A percentile compares a stretch with the other conserved stretches of the same genome.
Evolutionary conservation across 2,113 vertebrate genomes (phyloP).

Genomic region (Tetrao urogallus): DNA sequence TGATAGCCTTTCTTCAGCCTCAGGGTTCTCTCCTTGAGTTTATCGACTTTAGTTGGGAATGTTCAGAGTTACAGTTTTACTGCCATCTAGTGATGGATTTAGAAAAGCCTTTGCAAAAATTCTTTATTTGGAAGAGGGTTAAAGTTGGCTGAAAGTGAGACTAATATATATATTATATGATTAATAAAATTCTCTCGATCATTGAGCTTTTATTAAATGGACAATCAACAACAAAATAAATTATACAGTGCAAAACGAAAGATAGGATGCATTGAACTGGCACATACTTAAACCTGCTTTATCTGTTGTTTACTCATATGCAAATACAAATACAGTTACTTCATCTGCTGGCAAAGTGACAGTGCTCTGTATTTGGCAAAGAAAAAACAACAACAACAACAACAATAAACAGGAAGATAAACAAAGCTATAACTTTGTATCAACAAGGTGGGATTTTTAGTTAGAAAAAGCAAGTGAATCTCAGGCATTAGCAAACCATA

Average conservation of each 20-base stretch:
- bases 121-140: background rate
- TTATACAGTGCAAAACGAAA: background rate
- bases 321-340: background rate
- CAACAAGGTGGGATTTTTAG: fast-evolving
- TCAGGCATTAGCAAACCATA: fast-evolving
- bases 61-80: constrained; percentile 52
- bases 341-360: background rate
- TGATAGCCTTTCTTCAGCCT: constrained; percentile 3
- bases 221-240: background rate
- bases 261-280: background rate
- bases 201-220: background rate
- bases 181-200: background rate
- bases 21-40: background rate
- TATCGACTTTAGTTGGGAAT: background rate
- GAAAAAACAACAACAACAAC: background rate
- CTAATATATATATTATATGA: background rate
- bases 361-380: background rate
- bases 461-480: background rate
- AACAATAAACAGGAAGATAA: background rate
- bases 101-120: background rate
- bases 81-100: constrained; percentile 77
- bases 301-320: background rate
- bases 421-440: background rate
- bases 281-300: fast-evolving
- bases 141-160: background rate